These are phyloP conservation scores for Pseudorhiza aurosa DNA, from an alignment of 30 jellyfish, hydroid and myxozoan genomes.

Conservation along the genomic window DNA sequence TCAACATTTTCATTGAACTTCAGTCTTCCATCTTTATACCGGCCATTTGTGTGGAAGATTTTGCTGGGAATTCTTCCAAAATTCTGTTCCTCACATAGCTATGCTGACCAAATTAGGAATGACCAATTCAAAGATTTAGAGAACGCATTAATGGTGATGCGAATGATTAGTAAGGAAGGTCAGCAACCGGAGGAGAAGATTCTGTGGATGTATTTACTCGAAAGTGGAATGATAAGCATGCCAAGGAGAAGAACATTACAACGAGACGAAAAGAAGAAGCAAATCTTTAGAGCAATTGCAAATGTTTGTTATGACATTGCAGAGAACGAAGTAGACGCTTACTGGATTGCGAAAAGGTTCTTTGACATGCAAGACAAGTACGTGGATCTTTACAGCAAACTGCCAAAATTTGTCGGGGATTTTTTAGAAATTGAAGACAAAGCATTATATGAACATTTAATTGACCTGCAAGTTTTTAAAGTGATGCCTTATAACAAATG, in stretches of 20 bases:
- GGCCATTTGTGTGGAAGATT: conserved; percentile 93
- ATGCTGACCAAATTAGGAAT: conserved; percentile 53
- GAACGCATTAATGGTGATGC: conserved; percentile 74
- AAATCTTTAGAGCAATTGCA: conserved; percentile 78
- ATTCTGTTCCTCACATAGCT: conserved; percentile 58
- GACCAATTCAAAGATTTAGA: conserved; percentile 78
- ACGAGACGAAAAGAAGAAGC: conserved; percentile 77
- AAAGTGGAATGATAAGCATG: conserved; percentile 86
- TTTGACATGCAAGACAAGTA: conserved; percentile 78
- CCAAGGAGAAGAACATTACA: conserved; percentile 56
- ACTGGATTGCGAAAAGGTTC: conserved; percentile 83
- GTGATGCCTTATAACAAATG: conserved; percentile 89
- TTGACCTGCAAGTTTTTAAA: conserved; percentile 82
- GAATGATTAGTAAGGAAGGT: conserved; percentile 65
- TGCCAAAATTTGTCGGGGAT: conserved; percentile 81
- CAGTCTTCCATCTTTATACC: conserved; percentile 74
- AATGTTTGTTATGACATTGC: conserved; percentile 75
- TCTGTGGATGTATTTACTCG: conserved; percentile 85
- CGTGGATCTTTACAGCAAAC: conserved; percentile 66
- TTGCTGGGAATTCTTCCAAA: conserved; percentile 79
- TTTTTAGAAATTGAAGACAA: conserved; percentile 85
- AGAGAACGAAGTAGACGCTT: conserved; percentile 81
- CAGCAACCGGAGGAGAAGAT: conserved; percentile 49
- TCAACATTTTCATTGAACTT: conserved; percentile 79
- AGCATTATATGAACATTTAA: conserved; percentile 85